Evolutionary conservation across 2,113 vertebrate genomes (phyloP), one percentile per base, ranked within the genome.

Genomic region (Pseudolaguvia tuberculata): DNA sequence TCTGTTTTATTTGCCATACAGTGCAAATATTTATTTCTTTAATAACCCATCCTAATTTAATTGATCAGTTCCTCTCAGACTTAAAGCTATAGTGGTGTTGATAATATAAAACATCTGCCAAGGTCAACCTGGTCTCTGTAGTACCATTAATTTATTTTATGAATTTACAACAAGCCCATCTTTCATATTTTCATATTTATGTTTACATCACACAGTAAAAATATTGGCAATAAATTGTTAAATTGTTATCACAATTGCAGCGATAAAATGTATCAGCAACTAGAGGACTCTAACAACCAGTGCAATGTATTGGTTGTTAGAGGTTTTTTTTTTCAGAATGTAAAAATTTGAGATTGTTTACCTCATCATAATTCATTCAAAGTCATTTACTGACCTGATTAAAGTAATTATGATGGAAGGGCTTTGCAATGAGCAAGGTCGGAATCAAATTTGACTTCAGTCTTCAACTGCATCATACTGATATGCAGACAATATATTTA

Each of bases 381-480:
- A 55, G 55, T 21, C 27, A 63, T 73, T 70, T 70, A 70, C 72
- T 73, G 77, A 75, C 45, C 62, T 48, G 65, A 81, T 72, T 71
- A 78, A 50, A 15, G 48, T 29, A 31, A 75, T 78, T 52, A 72
- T 62, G 62, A 78, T 27, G 45, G 21, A 62, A 45, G 59, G 35
- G 56, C 55, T 58, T 17, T 9, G 20, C 39, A 42, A 69, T 55
- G n/a, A 72, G 42, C 20, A 59, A 72, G 35, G 59, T 72, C 59
- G 35, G 63, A 61, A 75, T 71, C 48, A n/a, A 25, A 45, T 62
- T 61, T 42, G 51, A 45, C 25, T n/a, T 21, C 65, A 63, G 59
- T 23, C 68, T 31, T 20, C 8, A 47, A 25, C 25, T 67, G 45
- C 45, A 50, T 18, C 23, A n/a, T 18, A 27, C 1, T 35, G 13